Evolutionary conservation across 1,140 invertebrate species (phyloP).

Genomic region (Drosophila sechellia): DNA sequence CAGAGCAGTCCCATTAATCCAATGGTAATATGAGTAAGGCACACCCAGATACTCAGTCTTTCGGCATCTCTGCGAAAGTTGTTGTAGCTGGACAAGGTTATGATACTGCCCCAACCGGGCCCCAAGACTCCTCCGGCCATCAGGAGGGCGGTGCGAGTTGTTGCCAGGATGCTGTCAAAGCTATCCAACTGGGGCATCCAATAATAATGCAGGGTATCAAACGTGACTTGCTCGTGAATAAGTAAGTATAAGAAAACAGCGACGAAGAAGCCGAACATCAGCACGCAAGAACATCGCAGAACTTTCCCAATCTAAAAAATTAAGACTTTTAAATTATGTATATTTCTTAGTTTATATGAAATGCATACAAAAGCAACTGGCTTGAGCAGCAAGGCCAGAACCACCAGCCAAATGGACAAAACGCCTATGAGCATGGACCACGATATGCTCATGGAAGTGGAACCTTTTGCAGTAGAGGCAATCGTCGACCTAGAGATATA

Average conservation of each 20-base stretch:
- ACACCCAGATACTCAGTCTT: slow-evolving; percentile 66
- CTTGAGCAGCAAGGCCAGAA: slow-evolving; percentile 54
- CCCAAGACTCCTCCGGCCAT: slow-evolving; percentile 68
- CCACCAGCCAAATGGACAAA: slow-evolving; percentile 61
- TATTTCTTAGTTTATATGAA: neutral
- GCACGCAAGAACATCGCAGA: slow-evolving; percentile 63
- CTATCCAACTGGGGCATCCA: slow-evolving; percentile 49
- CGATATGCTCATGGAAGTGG: slow-evolving; percentile 46
- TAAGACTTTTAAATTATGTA: neutral
- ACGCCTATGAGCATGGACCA: slow-evolving; percentile 63
- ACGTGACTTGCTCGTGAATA: slow-evolving; percentile 47
- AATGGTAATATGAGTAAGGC: slow-evolving; percentile 59
- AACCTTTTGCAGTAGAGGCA: slow-evolving; percentile 49
- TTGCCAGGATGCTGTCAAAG: slow-evolving; percentile 27
- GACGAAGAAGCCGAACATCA: slow-evolving; percentile 71
- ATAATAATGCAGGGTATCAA: slow-evolving; percentile 42
- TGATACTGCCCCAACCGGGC: slow-evolving; percentile 76
- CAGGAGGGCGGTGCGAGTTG: slow-evolving; percentile 53
- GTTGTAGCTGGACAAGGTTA: slow-evolving; percentile 76
- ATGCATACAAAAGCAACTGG: slow-evolving; percentile 63
- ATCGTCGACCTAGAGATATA: slow-evolving; percentile 46
- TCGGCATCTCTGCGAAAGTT: slow-evolving; percentile 73
- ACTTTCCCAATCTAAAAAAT: slow-evolving; percentile 67
- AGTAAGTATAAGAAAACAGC: slow-evolving; percentile 61
- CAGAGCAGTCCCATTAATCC: slow-evolving; percentile 65